phyloP scores from a whole-genome alignment of 2,113 vertebrate genomes.

The Lophotis ruficrista region DNA sequence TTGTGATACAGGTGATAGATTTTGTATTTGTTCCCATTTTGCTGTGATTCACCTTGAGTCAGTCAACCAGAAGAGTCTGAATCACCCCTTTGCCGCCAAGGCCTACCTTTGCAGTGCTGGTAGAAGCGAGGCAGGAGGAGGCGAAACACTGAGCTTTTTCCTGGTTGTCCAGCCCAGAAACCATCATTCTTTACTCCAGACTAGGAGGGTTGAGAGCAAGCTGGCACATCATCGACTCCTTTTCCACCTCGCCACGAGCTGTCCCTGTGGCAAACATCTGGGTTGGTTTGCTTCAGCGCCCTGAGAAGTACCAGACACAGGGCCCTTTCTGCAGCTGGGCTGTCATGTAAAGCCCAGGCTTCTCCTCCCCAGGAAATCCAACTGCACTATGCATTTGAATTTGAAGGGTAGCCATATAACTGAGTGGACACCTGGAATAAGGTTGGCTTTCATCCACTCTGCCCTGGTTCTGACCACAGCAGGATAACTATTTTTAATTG shows the following conservation, averaged over 20 bases:
- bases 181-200: background rate
- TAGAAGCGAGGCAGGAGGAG: background rate
- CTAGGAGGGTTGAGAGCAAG: accelerated
- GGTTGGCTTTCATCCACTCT: background rate
- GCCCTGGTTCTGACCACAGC: background rate
- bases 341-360: background rate
- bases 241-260: background rate
- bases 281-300: background rate
- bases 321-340: background rate
- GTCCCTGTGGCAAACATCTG: background rate
- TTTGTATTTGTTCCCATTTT: background rate
- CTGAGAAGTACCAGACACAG: background rate
- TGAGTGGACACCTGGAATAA: background rate
- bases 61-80: background rate
- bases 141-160: background rate
- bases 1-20: background rate
- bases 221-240: background rate
- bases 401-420: background rate
- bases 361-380: background rate
- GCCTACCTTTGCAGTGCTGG: background rate
- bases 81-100: background rate
- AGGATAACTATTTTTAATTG: background rate
- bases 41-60: background rate
- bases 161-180: background rate
- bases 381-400: background rate